phyloP scores from a whole-genome alignment of 2,113 vertebrate species.

The Tiliqua scincoides region DNA sequence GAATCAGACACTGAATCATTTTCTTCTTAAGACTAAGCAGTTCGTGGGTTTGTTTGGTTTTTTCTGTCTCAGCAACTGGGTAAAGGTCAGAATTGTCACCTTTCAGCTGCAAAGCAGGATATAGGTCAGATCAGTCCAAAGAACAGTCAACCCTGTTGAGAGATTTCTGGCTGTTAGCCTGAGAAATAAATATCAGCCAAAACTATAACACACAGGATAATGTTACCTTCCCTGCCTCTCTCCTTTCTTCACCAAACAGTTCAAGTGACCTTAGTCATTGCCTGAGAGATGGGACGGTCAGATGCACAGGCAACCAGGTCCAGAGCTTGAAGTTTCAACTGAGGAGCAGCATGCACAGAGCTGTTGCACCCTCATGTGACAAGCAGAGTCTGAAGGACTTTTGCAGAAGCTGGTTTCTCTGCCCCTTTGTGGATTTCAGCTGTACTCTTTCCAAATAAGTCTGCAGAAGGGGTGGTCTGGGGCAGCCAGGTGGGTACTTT shows the following conservation, averaged over 20 bases:
- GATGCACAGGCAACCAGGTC: too few species aligned
- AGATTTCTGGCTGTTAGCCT: neutral
- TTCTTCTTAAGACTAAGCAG: neutral
- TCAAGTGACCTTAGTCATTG: neutral
- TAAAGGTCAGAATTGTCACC: neutral
- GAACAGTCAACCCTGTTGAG: neutral
- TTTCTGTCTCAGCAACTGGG: neutral
- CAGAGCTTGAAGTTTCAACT: too few species aligned
- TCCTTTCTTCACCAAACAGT: neutral
- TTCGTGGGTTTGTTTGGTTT: conserved; percentile 17
- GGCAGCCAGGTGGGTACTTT: too few species aligned
- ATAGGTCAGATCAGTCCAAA: neutral
- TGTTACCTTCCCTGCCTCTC: neutral
- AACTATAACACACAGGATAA: neutral
- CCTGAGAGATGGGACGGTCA: too few species aligned
- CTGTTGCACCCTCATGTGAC: too few species aligned
- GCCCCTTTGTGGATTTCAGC: too few species aligned
- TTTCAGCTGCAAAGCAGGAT: neutral
- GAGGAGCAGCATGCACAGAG: too few species aligned
- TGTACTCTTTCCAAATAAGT: too few species aligned
- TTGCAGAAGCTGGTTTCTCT: too few species aligned
- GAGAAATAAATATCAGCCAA: neutral
- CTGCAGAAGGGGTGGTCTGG: too few species aligned
- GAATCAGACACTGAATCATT: neutral
- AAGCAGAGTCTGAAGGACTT: too few species aligned